Evolutionary conservation across 2,888 invertebrate species (phyloP).

Genomic region (Drosophila atroscutellata): DNA sequence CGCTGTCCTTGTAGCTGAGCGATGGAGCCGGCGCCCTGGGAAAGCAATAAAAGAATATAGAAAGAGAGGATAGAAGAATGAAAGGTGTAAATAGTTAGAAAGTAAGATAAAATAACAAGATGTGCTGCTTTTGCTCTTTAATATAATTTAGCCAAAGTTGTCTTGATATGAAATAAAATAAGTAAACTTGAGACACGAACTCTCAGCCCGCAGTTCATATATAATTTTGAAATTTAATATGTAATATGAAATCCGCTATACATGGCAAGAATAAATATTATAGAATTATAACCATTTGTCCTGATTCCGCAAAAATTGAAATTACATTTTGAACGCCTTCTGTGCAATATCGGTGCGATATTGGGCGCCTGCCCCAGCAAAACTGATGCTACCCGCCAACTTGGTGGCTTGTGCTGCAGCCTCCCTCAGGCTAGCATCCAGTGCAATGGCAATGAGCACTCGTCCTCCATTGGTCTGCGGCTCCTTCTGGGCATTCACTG

Average conservation of each 20-base stretch:
- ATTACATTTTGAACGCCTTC: slow-evolving; percentile 92
- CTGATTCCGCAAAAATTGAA: neutral
- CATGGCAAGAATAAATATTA: neutral
- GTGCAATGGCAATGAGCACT: slow-evolving; percentile 92
- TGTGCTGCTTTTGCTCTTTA: neutral
- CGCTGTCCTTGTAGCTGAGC: slow-evolving; percentile 94
- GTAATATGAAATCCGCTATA: neutral
- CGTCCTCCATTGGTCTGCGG: slow-evolving; percentile 94
- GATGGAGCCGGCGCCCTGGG: slow-evolving; percentile 38
- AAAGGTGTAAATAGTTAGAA: neutral
- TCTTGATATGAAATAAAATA: neutral
- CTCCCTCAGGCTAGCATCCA: slow-evolving; percentile 88
- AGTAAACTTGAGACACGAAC: neutral
- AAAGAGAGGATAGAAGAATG: neutral
- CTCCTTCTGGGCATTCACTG: slow-evolving; percentile 87
- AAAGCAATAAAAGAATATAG: neutral
- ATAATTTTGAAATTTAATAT: neutral
- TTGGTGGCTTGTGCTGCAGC: slow-evolving; percentile 91
- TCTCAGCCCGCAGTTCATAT: neutral
- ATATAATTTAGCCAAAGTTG: neutral
- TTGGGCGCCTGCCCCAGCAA: slow-evolving; percentile 94
- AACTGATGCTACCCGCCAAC: slow-evolving; percentile 90
- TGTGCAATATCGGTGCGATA: slow-evolving; percentile 96
- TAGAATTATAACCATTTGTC: neutral
- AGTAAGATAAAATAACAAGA: neutral